A percentile compares a stretch with the other conserved stretches of the same genome.
These are phyloP conservation scores for Hermetia illucens DNA, from an alignment of 1,140 invertebrate genomes.

Conservation along the genomic window DNA sequence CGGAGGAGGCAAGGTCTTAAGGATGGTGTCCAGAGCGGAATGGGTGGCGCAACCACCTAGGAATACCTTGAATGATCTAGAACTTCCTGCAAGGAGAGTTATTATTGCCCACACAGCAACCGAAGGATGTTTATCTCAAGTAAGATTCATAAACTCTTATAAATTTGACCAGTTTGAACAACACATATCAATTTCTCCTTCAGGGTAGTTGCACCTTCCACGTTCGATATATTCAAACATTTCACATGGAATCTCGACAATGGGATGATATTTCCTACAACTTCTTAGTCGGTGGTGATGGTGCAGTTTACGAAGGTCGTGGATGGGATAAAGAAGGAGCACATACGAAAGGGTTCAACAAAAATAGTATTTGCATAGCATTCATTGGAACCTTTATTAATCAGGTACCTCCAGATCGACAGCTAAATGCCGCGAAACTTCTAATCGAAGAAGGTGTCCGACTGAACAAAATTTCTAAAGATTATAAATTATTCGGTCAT, in stretches of 20 bases:
- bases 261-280: slow-evolving; percentile 54
- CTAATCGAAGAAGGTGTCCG: slow-evolving; percentile 46
- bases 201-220: slow-evolving; percentile 33
- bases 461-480: slow-evolving; percentile 32
- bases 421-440: slow-evolving; percentile 39
- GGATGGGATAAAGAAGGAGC: slow-evolving; percentile 48
- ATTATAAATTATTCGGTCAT: slow-evolving; percentile 46
- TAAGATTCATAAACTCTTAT: slow-evolving; percentile 9
- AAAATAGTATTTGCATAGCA: slow-evolving; percentile 44
- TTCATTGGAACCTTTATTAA: slow-evolving; percentile 54
- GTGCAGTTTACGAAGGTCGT: slow-evolving; percentile 47
- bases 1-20: slow-evolving; percentile 15
- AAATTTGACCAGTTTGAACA: background rate
- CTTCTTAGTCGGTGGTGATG: slow-evolving; percentile 61
- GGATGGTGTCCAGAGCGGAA: slow-evolving; percentile 32
- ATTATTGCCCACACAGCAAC: slow-evolving; percentile 40
- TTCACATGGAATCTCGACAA: slow-evolving; percentile 49
- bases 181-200: slow-evolving; percentile 1
- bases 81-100: slow-evolving; percentile 33
- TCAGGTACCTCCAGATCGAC: slow-evolving; percentile 34
- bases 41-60: slow-evolving; percentile 47
- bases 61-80: slow-evolving; percentile 23
- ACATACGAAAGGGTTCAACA: slow-evolving; percentile 44
- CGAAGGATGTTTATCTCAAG: slow-evolving; percentile 33
- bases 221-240: slow-evolving; percentile 51